phyloP scores from a whole-genome alignment of 1,140 invertebrate species.

The Arion vulgaris region DNA sequence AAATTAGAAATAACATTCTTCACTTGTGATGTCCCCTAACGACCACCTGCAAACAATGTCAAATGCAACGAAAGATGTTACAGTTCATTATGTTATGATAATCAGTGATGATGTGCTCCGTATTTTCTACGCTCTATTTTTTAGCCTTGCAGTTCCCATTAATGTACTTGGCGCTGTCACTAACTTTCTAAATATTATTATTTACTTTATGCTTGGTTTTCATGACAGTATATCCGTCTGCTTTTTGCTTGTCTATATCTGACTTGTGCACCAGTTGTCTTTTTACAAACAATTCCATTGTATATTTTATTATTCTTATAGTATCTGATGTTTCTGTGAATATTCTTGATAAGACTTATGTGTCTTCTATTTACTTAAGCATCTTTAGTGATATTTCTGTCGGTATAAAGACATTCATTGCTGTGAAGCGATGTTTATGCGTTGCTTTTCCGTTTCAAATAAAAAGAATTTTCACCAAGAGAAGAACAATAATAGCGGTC shows the following conservation, averaged over 20 bases:
- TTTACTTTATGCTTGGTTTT: not conserved
- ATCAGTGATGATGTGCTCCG: no score
- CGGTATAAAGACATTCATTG: not conserved
- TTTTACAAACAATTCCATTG: not conserved
- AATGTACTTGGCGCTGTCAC: not conserved
- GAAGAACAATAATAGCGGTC: not conserved
- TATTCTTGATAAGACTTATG: not conserved
- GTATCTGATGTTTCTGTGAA: not conserved
- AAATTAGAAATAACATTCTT: no score
- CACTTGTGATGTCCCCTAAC: no score
- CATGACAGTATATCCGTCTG: not conserved
- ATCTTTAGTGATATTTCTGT: not conserved
- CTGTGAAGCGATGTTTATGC: not conserved
- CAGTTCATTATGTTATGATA: no score
- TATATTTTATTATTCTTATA: not conserved
- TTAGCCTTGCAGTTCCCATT: no score
- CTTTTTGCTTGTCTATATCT: not conserved
- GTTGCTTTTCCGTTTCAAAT: not conserved
- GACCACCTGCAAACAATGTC: no score
- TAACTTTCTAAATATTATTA: not conserved
- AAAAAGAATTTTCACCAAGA: not conserved
- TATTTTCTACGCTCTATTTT: no score
- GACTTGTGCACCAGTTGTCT: not conserved
- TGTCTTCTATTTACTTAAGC: not conserved
- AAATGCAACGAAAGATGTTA: no score